A percentile compares a stretch with the other conserved stretches of the same genome.
Conservation (phyloP, 2,888 invertebrate genomes). For the Sesia bembeciformis region DNA sequence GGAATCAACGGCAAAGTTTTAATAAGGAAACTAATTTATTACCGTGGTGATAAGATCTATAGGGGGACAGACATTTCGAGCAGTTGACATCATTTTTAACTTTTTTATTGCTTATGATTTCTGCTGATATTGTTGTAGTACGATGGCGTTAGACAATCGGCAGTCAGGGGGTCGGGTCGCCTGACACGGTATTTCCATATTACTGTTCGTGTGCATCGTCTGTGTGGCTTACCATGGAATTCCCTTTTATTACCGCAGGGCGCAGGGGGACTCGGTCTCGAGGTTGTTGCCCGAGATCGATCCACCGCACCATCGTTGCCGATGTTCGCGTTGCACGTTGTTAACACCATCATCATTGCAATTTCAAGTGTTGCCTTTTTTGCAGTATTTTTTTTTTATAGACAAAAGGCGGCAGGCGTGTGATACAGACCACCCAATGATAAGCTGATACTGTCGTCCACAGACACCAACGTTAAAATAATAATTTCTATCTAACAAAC, state of each 20-base stretch:
- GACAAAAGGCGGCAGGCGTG: no score
- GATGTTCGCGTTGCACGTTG: constrained; percentile 55
- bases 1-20: constrained; percentile 28
- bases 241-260: constrained; percentile 63
- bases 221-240: constrained; percentile 44
- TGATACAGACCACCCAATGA: no score
- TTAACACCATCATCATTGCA: constrained; percentile 52
- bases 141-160: no score
- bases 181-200: constrained; percentile 50
- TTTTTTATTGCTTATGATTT: no score
- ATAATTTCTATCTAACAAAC: no score
- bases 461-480: no score
- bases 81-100: constrained; percentile 17
- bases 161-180: constrained; percentile 42
- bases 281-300: constrained; percentile 70
- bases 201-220: constrained; percentile 26
- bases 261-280: constrained; percentile 47
- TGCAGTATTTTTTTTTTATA: background rate
- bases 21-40: constrained; percentile 46
- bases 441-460: no score
- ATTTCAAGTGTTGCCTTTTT: background rate
- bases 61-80: constrained; percentile 22
- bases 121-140: no score
- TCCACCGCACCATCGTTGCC: constrained; percentile 44
- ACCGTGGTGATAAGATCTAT: constrained; percentile 43